Evolutionary conservation across 2,888 invertebrate species (phyloP).

Genomic region (Mongoloraphidia duomilia): DNA sequence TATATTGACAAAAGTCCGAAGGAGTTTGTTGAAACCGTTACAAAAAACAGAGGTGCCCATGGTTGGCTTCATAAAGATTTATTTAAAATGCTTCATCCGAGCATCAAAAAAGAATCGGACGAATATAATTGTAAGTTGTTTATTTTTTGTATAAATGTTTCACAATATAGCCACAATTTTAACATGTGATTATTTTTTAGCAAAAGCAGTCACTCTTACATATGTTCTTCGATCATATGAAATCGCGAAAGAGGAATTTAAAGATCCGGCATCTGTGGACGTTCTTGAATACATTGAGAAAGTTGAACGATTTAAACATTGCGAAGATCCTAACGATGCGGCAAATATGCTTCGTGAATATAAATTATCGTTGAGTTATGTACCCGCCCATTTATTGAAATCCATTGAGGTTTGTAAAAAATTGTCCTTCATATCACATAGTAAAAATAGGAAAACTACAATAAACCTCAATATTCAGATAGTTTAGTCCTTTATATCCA

Average conservation of each 20-base stretch:
- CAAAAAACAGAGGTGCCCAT: constrained; percentile 44
- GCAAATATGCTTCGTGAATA: background rate
- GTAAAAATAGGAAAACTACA: no score
- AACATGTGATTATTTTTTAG: constrained; percentile 15
- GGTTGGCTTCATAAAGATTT: constrained; percentile 61
- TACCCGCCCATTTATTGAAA: constrained; percentile 52
- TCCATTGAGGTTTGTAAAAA: constrained; percentile 35
- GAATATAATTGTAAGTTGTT: constrained; percentile 21
- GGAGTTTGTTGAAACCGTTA: constrained; percentile 47
- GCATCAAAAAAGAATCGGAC: constrained; percentile 22
- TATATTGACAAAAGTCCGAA: constrained; percentile 44
- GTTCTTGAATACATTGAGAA: constrained; percentile 21
- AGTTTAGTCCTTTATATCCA: no score
- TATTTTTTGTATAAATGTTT: constrained; percentile 5
- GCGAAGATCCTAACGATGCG: constrained; percentile 11
- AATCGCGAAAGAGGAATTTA: constrained; percentile 29
- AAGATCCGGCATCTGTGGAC: constrained; percentile 26
- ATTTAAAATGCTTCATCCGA: constrained; percentile 45
- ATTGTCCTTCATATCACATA: no score
- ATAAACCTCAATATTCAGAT: no score
- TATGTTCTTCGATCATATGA: constrained; percentile 27
- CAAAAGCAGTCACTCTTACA: constrained; percentile 16
- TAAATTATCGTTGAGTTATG: constrained; percentile 36
- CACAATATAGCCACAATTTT: constrained; percentile 1
- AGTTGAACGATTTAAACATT: constrained; percentile 24